Conservation (phyloP, 2,888 invertebrate species). For the Nowickia ferox region DNA sequence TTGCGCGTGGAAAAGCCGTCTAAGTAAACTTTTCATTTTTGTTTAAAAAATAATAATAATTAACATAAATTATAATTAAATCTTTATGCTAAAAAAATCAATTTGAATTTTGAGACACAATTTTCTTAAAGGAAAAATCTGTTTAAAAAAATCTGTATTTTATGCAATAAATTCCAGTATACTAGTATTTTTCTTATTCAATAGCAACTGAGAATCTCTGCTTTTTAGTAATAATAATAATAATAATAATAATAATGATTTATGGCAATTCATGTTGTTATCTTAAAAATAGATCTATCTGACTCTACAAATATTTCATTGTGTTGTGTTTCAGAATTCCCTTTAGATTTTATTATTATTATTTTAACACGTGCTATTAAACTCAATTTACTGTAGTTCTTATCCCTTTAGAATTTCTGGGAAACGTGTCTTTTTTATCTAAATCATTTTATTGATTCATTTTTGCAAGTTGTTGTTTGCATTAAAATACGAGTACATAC, state of each 20-base stretch:
- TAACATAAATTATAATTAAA: too few relatives aligned
- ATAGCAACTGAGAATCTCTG: neutral
- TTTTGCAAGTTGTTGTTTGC: constrained; percentile 1
- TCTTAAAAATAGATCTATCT: constrained; percentile 10
- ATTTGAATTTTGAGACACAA: too few relatives aligned
- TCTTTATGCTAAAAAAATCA: too few relatives aligned
- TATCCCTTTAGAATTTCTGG: neutral
- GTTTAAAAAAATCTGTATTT: too few relatives aligned
- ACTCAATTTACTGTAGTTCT: neutral
- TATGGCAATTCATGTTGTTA: neutral
- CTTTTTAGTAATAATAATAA: neutral
- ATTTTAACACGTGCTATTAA: constrained; percentile 13
- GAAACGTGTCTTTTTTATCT: constrained; percentile 3
- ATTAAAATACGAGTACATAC: neutral
- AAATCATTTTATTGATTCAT: constrained; percentile 4
- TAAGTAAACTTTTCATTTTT: too few relatives aligned
- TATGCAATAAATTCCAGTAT: neutral
- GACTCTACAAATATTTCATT: neutral
- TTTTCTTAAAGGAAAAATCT: too few relatives aligned
- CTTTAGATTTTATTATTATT: neutral
- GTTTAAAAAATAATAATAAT: too few relatives aligned
- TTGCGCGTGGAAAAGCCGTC: too few relatives aligned
- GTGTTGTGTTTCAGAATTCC: neutral
- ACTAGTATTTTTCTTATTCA: neutral
- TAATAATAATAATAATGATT: neutral